These are phyloP conservation scores for Tiliacea aurago DNA, from an alignment of 2,888 invertebrate species.

Conservation along the genomic window DNA sequence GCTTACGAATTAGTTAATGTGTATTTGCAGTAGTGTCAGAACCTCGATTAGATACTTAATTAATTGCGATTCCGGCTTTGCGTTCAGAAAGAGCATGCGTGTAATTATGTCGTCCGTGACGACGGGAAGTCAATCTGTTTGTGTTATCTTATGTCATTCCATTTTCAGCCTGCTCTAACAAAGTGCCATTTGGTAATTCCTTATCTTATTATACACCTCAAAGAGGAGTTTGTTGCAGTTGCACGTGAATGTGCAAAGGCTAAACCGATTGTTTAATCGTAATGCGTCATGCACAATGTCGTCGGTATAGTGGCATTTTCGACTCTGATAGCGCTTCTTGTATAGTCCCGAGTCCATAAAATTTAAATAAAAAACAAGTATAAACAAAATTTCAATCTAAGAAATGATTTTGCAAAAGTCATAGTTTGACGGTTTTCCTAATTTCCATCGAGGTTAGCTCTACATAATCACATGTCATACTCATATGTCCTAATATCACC, in stretches of 20 bases:
- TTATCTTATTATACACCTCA: constrained; percentile 24
- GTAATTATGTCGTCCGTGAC: constrained; percentile 7
- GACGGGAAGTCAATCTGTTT: constrained; percentile 26
- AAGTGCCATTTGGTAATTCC: constrained; percentile 31
- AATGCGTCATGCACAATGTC: neutral
- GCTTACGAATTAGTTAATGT: neutral
- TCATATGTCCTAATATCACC: neutral
- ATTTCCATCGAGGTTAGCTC: neutral
- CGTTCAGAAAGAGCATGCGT: constrained; percentile 8
- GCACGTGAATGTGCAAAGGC: neutral
- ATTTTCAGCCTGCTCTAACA: constrained; percentile 12
- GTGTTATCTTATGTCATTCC: constrained; percentile 40
- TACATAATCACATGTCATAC: too few species aligned
- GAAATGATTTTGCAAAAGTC: neutral
- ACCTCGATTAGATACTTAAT: constrained; percentile 28
- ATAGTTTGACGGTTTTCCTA: neutral
- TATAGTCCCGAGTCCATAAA: neutral
- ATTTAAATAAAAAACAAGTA: too few species aligned
- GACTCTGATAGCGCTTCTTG: neutral
- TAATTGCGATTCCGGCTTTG: constrained; percentile 29
- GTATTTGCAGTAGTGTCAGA: neutral
- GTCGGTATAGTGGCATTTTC: neutral
- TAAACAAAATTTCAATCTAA: neutral
- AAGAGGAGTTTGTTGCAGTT: neutral
- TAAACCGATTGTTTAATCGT: constrained; percentile 7